Conservation (phyloP, 2,888 invertebrate genomes). For the Trichacis sp. region DNA sequence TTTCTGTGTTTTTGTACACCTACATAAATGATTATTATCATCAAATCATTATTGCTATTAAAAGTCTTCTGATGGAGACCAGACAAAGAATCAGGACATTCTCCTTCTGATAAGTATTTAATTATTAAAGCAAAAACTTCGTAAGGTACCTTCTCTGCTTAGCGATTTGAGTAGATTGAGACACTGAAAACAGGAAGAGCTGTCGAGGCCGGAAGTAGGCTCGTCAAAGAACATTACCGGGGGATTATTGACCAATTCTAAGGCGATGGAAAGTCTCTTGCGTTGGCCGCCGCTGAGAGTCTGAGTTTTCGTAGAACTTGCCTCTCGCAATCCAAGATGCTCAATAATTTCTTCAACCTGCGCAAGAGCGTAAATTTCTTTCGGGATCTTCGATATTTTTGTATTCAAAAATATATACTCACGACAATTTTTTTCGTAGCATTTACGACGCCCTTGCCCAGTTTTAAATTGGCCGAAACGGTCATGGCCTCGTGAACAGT, state of each 20-base stretch:
- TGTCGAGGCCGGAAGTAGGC: slow-evolving; percentile 93
- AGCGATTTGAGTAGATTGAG: slow-evolving; percentile 88
- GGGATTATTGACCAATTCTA: slow-evolving; percentile 95
- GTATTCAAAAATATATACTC: slow-evolving; percentile 21
- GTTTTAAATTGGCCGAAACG: slow-evolving; percentile 92
- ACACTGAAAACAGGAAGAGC: slow-evolving; percentile 94
- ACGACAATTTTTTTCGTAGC: slow-evolving; percentile 84
- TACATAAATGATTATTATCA: no score
- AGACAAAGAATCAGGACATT: no score
- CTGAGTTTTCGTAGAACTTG: slow-evolving; percentile 82
- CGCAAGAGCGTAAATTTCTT: no score
- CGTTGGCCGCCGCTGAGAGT: slow-evolving; percentile 92
- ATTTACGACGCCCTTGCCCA: slow-evolving; percentile 82
- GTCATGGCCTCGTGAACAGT: slow-evolving; percentile 94
- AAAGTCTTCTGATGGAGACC: no score
- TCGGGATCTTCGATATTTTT: no score
- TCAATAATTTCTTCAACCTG: slow-evolving; percentile 82
- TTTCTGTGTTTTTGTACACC: no score
- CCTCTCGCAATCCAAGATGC: slow-evolving; percentile 84
- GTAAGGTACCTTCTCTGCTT: slow-evolving; percentile 79
- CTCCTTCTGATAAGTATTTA: no score
- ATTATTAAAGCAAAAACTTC: no score
- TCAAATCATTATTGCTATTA: background rate
- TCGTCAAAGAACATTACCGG: slow-evolving; percentile 98
- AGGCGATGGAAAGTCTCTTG: slow-evolving; percentile 89